phyloP scores from a whole-genome alignment of 2,888 invertebrate genomes.

The Tromatobia lineatoria region DNA sequence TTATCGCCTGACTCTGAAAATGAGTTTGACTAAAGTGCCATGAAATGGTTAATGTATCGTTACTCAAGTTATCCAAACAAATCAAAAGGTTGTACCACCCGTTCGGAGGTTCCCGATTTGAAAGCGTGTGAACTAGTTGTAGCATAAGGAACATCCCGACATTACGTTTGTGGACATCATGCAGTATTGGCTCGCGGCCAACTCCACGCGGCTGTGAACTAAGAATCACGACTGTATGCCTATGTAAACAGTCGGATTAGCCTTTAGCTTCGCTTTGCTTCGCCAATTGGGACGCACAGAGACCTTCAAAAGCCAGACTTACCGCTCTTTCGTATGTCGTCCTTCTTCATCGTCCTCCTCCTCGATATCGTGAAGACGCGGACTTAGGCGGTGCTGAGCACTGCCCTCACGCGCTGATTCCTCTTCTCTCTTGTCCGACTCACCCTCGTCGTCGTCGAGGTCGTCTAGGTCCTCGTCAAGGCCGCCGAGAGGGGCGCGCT shows the following conservation, averaged over 20 bases:
- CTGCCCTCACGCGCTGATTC: constrained; percentile 69
- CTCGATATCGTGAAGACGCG: constrained; percentile 93
- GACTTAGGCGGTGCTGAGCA: constrained; percentile 89
- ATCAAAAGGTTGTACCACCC: neutral
- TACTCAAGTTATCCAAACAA: neutral
- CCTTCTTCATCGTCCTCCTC: constrained; percentile 92
- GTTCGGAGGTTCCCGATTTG: neutral
- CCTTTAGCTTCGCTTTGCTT: neutral
- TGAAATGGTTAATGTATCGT: neutral
- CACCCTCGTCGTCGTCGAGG: constrained; percentile 78
- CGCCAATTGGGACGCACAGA: neutral
- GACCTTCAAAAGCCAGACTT: constrained; percentile 55
- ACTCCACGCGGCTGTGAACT: neutral
- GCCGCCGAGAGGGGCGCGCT: constrained; percentile 84
- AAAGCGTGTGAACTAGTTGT: neutral
- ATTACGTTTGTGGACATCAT: constrained; percentile 4
- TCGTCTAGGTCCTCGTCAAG: constrained; percentile 80
- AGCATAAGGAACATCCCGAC: neutral
- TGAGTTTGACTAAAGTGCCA: neutral
- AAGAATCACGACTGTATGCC: neutral
- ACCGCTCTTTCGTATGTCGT: constrained; percentile 84
- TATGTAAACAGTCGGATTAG: neutral
- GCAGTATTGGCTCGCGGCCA: neutral
- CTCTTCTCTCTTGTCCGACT: constrained; percentile 66
- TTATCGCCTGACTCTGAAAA: no score